Conservation (phyloP, 2,113 vertebrate genomes). For the Cyprinus carpio region DNA sequence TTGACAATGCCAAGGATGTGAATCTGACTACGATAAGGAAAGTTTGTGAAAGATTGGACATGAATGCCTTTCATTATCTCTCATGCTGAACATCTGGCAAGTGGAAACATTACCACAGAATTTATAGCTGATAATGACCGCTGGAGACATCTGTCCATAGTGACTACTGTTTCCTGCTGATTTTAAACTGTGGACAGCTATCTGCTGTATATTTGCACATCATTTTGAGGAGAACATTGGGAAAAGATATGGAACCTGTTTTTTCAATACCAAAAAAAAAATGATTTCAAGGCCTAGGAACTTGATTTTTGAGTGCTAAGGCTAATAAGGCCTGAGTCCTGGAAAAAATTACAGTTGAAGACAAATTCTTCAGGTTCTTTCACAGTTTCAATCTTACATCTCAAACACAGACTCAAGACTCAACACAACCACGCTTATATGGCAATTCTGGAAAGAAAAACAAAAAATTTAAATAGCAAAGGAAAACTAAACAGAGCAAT, state of each 20-base stretch:
- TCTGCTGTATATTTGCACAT: not conserved
- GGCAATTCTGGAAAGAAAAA: not conserved
- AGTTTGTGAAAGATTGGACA: constrained; percentile 1
- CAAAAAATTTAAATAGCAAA: not conserved
- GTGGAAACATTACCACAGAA: constrained; percentile 23
- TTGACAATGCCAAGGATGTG: not conserved
- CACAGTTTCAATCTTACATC: not conserved
- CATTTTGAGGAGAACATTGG: not conserved
- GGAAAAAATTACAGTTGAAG: constrained; percentile 19
- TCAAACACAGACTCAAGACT: constrained; percentile 10
- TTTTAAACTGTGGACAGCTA: constrained; percentile 12
- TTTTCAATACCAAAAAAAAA: not conserved
- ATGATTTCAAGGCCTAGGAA: not conserved
- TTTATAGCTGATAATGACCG: constrained; percentile 8
- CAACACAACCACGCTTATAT: not conserved
- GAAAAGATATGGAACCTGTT: constrained; percentile 1
- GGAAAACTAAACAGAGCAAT: not conserved
- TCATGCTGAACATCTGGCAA: constrained; percentile 3
- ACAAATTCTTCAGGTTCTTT: constrained; percentile 10
- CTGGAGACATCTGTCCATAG: constrained; percentile 7
- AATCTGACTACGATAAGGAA: not conserved
- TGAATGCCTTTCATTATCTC: constrained; percentile 18
- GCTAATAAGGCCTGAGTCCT: constrained; percentile 13
- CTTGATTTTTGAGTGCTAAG: not conserved
- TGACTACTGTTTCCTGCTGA: constrained; percentile 24